Conservation (phyloP, 2,888 invertebrate species). For the Tholera decimalis region DNA sequence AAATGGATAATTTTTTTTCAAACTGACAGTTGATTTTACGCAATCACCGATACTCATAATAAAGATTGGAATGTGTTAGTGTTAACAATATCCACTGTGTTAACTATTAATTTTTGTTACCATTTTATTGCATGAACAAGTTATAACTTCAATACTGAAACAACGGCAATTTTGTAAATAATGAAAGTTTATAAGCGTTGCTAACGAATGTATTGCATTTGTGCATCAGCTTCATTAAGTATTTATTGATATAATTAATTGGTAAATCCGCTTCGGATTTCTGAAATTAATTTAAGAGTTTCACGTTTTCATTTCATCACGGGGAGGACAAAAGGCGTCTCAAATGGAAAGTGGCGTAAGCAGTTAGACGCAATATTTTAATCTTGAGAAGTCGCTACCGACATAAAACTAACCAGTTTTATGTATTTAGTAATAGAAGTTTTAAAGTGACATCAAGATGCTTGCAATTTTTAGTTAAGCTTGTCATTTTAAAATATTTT, state of each 20-base stretch:
- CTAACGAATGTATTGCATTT: conserved; percentile 27
- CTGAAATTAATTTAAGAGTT: conserved; percentile 53
- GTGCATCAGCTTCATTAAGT: conserved; percentile 18
- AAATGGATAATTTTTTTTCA: conserved; percentile 54
- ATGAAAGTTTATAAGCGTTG: conserved; percentile 11
- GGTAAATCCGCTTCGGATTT: conserved; percentile 31
- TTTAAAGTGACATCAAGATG: conserved; percentile 28
- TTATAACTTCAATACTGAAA: conserved; percentile 36
- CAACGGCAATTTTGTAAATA: not conserved
- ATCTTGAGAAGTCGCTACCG: conserved; percentile 38
- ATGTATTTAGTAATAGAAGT: conserved; percentile 47
- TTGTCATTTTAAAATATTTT: not conserved
- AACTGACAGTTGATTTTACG: conserved; percentile 52
- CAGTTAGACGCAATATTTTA: conserved; percentile 52
- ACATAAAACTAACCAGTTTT: conserved; percentile 35
- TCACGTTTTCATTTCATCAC: conserved; percentile 57
- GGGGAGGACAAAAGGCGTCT: conserved; percentile 53
- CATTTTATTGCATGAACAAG: conserved; percentile 30
- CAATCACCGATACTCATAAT: conserved; percentile 42
- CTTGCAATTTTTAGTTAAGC: conserved; percentile 8
- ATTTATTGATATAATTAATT: conserved; percentile 28
- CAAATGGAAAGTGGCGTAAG: conserved; percentile 62
- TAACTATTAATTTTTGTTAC: conserved; percentile 34
- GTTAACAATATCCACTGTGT: conserved; percentile 28
- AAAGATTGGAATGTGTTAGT: conserved; percentile 21